phyloP scores from a whole-genome alignment of 2,113 vertebrate species.

The Uria aalge region DNA sequence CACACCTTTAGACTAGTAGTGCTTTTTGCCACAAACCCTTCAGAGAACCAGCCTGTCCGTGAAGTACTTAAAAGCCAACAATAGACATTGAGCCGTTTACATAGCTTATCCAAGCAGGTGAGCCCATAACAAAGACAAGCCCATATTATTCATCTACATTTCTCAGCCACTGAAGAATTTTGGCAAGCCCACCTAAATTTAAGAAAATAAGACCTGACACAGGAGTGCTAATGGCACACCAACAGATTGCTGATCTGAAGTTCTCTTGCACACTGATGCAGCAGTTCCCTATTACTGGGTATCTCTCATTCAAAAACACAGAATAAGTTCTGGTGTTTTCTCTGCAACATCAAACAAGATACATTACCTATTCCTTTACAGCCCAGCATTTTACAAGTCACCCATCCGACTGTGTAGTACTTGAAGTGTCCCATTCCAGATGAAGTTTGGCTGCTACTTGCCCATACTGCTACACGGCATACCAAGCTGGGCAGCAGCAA shows the following conservation, averaged over 20 bases:
- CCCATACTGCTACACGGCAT: accelerated
- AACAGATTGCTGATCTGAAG: not conserved
- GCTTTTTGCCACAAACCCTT: not conserved
- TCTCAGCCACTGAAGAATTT: not conserved
- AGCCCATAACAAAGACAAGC: not conserved
- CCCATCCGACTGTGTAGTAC: accelerated
- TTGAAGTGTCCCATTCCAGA: not conserved
- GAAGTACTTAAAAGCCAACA: not conserved
- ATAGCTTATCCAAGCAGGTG: not conserved
- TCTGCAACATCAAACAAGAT: not conserved
- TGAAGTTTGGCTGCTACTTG: not conserved
- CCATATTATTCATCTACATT: not conserved
- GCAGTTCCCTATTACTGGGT: not conserved
- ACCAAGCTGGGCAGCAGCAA: not conserved
- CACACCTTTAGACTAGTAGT: not conserved
- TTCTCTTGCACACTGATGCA: not conserved
- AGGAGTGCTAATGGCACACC: not conserved
- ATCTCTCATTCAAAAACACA: not conserved
- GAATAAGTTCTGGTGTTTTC: not conserved
- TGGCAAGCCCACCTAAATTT: too few species aligned
- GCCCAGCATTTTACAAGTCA: not conserved
- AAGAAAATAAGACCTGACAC: not conserved
- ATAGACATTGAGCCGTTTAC: not conserved
- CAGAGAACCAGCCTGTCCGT: not conserved
- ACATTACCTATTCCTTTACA: not conserved